Percentiles rank a stretch among this genome's conserved stretches.
Evolutionary conservation across 2,113 vertebrate species (phyloP).

Genomic region (Anarhynchus alexandrinus): DNA sequence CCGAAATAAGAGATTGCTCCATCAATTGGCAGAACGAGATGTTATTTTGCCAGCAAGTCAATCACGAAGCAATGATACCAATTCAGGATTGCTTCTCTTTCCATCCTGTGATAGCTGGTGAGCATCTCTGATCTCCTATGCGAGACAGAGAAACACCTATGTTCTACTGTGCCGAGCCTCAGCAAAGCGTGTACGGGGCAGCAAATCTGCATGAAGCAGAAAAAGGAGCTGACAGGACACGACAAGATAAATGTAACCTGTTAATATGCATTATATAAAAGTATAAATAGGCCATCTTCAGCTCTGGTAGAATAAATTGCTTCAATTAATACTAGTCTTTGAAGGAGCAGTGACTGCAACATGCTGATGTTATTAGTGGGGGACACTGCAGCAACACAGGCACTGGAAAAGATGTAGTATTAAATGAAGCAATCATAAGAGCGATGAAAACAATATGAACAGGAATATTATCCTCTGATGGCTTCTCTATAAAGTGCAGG

Average conservation of each 20-base stretch:
- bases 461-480: background rate
- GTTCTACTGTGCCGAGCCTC: background rate
- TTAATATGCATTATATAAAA: conserved; percentile 29
- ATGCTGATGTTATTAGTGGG: conserved; percentile 34
- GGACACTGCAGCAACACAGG: background rate
- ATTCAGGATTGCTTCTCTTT: background rate
- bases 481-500: background rate
- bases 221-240: background rate
- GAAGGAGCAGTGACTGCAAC: conserved; percentile 40
- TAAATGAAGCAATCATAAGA: conserved; percentile 38
- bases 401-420: conserved; percentile 2
- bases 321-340: conserved; percentile 59
- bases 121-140: background rate
- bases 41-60: background rate
- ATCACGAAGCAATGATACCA: background rate
- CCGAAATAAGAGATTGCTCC: background rate
- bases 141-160: background rate
- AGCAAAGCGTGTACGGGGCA: background rate
- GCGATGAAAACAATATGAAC: conserved; percentile 31
- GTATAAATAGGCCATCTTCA: conserved; percentile 47
- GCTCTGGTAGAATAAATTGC: conserved; percentile 51
- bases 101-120: background rate
- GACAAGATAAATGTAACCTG: conserved; percentile 17
- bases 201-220: background rate
- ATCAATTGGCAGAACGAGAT: background rate